These are phyloP conservation scores for Dallia pectoralis DNA, from an alignment of 2,797 vertebrate species.

Conservation along the genomic window DNA sequence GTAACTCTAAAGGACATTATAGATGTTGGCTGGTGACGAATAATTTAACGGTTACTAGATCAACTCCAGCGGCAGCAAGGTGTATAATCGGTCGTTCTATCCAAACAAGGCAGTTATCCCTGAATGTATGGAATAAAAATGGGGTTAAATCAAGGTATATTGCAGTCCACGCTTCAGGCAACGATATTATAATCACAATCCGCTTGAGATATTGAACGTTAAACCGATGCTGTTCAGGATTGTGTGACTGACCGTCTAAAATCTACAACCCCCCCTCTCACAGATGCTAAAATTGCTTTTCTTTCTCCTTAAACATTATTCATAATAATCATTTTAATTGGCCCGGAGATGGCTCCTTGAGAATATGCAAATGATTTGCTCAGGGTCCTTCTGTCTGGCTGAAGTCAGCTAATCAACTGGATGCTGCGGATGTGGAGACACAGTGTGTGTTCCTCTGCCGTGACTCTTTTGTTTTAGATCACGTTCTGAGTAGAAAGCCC, in stretches of 20 bases:
- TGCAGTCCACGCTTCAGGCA: too few species aligned
- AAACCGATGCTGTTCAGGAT: not conserved
- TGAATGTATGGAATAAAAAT: too few species aligned
- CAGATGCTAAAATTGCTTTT: not conserved
- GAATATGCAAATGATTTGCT: slow-evolving; percentile 17
- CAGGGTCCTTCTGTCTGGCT: slow-evolving; percentile 64
- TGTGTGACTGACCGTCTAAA: not conserved
- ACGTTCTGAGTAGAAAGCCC: slow-evolving; percentile 62
- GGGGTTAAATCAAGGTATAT: too few species aligned
- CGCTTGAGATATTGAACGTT: not conserved
- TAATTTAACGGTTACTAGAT: too few species aligned
- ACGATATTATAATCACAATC: too few species aligned
- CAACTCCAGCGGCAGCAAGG: too few species aligned
- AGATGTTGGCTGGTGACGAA: too few species aligned
- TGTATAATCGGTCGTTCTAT: too few species aligned
- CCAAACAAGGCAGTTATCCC: too few species aligned
- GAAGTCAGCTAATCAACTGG: slow-evolving; percentile 69
- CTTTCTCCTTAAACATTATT: not conserved
- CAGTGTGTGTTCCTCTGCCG: slow-evolving; percentile 30
- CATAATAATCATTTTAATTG: not conserved
- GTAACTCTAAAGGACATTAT: too few species aligned
- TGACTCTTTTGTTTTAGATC: slow-evolving; percentile 62
- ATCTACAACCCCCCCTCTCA: slow-evolving; percentile 23
- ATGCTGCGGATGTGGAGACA: slow-evolving; percentile 59
- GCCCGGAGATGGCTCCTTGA: slow-evolving; percentile 4